phyloP scores from a whole-genome alignment of 1,140 invertebrate genomes.

The Zaprionus ornatus region DNA sequence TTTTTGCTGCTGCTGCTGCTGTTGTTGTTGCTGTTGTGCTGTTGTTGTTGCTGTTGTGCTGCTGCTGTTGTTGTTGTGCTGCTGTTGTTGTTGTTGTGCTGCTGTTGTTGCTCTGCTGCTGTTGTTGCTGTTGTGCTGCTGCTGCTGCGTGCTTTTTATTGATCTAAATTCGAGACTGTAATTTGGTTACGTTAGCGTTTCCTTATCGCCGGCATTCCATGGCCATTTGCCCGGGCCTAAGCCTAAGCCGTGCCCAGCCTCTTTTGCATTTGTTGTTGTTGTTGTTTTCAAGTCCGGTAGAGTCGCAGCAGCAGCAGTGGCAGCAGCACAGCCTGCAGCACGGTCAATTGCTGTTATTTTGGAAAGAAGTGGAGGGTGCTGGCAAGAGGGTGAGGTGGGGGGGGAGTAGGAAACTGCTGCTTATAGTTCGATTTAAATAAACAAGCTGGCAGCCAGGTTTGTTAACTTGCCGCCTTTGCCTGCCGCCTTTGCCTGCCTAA shows the following conservation, averaged over 20 bases:
- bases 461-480: conserved; percentile 10
- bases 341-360: conserved; percentile 68
- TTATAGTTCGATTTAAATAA: conserved; percentile 50
- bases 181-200: conserved; percentile 61
- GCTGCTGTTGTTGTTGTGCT: conserved; percentile 42
- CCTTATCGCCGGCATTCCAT: conserved; percentile 63
- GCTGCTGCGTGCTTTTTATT: conserved; percentile 63
- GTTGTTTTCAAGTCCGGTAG: conserved; percentile 13
- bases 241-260: conserved; percentile 49
- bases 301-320: conserved; percentile 5
- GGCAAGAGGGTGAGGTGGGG: too few species aligned
- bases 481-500: conserved; percentile 44
- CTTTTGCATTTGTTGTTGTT: conserved; percentile 38
- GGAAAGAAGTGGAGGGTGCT: neutral
- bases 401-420: neutral
- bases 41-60: conserved; percentile 5
- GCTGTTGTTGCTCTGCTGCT: too few species aligned
- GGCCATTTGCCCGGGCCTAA: conserved; percentile 16
- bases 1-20: conserved; percentile 17
- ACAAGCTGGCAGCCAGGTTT: conserved; percentile 47
- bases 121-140: conserved; percentile 11
- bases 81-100: conserved; percentile 33
- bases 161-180: conserved; percentile 72
- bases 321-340: conserved; percentile 25
- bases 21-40: conserved; percentile 33